phyloP scores from a whole-genome alignment of 2,888 invertebrate species.

The Oscheius myriophilus region DNA sequence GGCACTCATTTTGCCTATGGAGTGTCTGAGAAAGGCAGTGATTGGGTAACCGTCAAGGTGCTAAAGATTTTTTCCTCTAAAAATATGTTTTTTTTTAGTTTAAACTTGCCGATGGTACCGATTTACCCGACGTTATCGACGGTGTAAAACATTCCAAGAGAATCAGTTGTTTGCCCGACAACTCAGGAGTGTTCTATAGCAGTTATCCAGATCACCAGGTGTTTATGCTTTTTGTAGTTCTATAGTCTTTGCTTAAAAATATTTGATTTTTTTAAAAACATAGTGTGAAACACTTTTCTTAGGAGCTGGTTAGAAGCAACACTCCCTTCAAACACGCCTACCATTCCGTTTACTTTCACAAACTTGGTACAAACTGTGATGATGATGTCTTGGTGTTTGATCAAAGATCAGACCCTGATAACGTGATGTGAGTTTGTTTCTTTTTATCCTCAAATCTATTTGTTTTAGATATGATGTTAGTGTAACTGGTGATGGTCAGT shows the following conservation, averaged over 20 bases:
- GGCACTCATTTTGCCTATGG: slow-evolving; percentile 90
- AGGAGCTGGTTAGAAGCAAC: slow-evolving; percentile 82
- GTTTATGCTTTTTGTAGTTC: too few species aligned
- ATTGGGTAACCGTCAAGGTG: slow-evolving; percentile 34
- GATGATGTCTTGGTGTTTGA: slow-evolving; percentile 88
- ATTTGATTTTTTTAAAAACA: neutral
- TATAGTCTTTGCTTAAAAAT: slow-evolving; percentile 4
- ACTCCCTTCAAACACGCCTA: slow-evolving; percentile 87
- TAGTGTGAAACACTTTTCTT: slow-evolving; percentile 10
- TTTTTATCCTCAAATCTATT: neutral
- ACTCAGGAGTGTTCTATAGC: slow-evolving; percentile 89
- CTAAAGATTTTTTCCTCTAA: neutral
- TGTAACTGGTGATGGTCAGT: slow-evolving; percentile 90
- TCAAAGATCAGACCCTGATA: slow-evolving; percentile 53
- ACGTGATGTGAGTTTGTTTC: slow-evolving; percentile 33
- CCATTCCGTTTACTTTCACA: slow-evolving; percentile 93
- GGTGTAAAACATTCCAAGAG: slow-evolving; percentile 90
- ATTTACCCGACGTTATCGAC: slow-evolving; percentile 86
- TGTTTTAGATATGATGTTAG: too few species aligned
- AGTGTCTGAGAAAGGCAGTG: slow-evolving; percentile 80
- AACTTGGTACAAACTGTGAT: slow-evolving; percentile 84
- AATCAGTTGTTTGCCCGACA: slow-evolving; percentile 93
- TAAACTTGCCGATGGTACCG: slow-evolving; percentile 77
- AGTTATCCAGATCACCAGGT: slow-evolving; percentile 40
- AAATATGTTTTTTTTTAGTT: slow-evolving; percentile 55